Evolutionary conservation across 2,888 invertebrate species (phyloP).

Genomic region (Aproaerema taeniolella): DNA sequence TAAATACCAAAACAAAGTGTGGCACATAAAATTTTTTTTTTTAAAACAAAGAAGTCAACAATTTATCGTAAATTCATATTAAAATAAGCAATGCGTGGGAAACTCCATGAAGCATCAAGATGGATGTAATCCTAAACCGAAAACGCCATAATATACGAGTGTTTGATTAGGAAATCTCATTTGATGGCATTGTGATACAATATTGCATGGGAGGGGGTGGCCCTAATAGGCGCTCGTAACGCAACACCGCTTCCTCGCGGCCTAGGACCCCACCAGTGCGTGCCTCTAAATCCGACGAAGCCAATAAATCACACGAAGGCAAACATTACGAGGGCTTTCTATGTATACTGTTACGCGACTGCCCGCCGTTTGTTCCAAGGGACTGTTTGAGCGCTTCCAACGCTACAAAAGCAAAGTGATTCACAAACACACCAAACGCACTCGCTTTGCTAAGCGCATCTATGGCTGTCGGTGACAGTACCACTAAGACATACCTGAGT

Average conservation of each 20-base stretch:
- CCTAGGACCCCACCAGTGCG: constrained; percentile 44
- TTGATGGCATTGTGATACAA: constrained; percentile 31
- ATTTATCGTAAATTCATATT: too few relatives aligned
- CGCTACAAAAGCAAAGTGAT: constrained; percentile 56
- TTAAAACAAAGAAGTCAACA: too few relatives aligned
- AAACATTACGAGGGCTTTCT: constrained; percentile 68
- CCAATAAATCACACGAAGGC: constrained; percentile 78
- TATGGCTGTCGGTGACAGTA: constrained; percentile 6
- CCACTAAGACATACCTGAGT: too few relatives aligned
- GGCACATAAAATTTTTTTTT: too few relatives aligned
- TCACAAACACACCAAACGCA: constrained; percentile 45
- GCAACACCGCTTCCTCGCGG: constrained; percentile 45
- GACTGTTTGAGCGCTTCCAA: constrained; percentile 32
- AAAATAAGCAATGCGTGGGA: too few relatives aligned
- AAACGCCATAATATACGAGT: too few relatives aligned
- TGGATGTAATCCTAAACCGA: too few relatives aligned
- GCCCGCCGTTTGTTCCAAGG: constrained; percentile 37
- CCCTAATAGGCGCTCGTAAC: constrained; percentile 55
- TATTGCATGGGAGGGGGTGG: constrained; percentile 35
- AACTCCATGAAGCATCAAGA: too few relatives aligned
- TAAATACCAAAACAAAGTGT: too few relatives aligned
- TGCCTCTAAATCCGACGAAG: constrained; percentile 73
- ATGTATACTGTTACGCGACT: constrained; percentile 60
- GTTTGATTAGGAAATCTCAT: constrained; percentile 38
- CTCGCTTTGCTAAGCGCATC: constrained; percentile 9